These are phyloP conservation scores for chimpanzee (Pan troglodytes) DNA, from an alignment of 2,113 vertebrate species.

Conservation along the genomic window NHGRI_mPanTro3-v2.1_pri NC_072416.2:22863001-22863500, in stretches of 20 bases:
- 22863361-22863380: neutral
- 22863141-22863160: neutral
- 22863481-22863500: neutral
- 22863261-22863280: no score
- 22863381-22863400: neutral
- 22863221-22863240: no score
- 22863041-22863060: neutral
- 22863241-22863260: no score
- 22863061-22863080: neutral
- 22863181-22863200: neutral
- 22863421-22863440: neutral
- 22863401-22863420: neutral
- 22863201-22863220: neutral
- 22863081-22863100: neutral
- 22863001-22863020: neutral
- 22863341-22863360: neutral
- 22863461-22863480: neutral
- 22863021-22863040: neutral
- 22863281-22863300: neutral
- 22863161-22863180: neutral
- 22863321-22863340: neutral
- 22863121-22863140: neutral
- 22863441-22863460: neutral
- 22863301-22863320: neutral
- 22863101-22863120: neutral